Base-by-base conservation (phyloP, 2,888 invertebrate genomes). In the Stenolophus ochropezus region DNA sequence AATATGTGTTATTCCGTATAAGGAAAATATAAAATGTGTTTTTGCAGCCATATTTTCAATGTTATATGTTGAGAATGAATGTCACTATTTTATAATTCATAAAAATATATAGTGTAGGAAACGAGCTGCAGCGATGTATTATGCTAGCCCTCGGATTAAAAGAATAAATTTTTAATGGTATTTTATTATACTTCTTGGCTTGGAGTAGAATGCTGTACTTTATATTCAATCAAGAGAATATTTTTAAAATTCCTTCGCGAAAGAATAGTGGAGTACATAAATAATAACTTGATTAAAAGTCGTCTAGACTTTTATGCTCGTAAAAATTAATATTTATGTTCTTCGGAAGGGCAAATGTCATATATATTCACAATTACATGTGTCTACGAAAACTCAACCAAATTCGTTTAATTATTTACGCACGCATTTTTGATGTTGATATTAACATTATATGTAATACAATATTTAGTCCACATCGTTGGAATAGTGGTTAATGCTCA, bases 1-100 rank as follows among this genome's bases (percentile, higher is more conserved):
- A 1, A 6, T 42, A 11, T 1, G 1, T 3, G 11, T 42, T 11
- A 42, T 42, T 11, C 6, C 1, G 11, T 8, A 42, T 42, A 11
- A 8, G 1, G 33, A 42, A 8, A 42, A 4, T 11, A 42, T 42
- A 42, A 42, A 42, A 42, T 42, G 11, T 42, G 1, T 42, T 11
- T 42, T 42, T 33, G 5, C 8, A 33, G 8, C 1, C 8, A 0
- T 33, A 33, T 33, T 33, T 33, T 33, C 33, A 33, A 33, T 42
- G 33, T 42, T 6, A 42, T 11, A 0, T 42, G 6, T 42, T 42
- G 0, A 42, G 11, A 6, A 42, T 42, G 69, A 33, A 69, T 69
- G n/a, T 69, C 33, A 11, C 47, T 69, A 25, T 16, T 69, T 69
- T 42, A 69, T 33, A 47, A 69, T 69, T 33, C 69, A 69, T 69